Base-by-base conservation (phyloP, 2,113 vertebrate genomes). In the Anas platyrhynchos region DNA sequence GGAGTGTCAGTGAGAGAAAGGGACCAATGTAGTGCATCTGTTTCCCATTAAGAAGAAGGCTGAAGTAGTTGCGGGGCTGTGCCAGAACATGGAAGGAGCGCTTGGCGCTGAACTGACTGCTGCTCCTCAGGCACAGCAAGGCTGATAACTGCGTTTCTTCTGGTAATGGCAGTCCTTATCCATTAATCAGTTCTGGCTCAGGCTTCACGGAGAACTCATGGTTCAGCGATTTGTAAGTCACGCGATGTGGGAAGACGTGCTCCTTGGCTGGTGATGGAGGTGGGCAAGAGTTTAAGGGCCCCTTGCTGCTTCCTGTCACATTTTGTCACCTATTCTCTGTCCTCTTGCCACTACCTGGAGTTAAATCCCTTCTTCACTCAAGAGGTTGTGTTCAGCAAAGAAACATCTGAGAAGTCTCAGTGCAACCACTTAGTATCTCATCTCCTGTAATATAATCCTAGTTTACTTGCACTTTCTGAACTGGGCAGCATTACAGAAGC, bases 401-500 rank as follows among this genome's bases (percentile, higher is more conserved):
- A 67, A 22, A 55, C 21, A 43, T 31, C 26, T 74, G 36, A 81
- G 65, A 38, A 59, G 55, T 9, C 0, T 0, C 31, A n/a, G 6
- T 1, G 2, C 75, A 50, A 66, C 22, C 1, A 1, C 1, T 1
- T 74, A 10, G 50, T 50, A 26, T 36, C 12, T 59, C 36, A 18
- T 8, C 68, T 21, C 11, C 0, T 0, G 9, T 58, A 18, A 63
- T 36, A n/a, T 77, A 11, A 43, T 85, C 12, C 34, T 76, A 32
- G 25, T 62, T 79, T 29, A 52, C 31, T 67, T n/a, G 71, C 16
- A 14, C 65, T 65, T 95, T 43, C 26, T 46, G 77, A 63, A 36
- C 16, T 31, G 9, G 7, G 0, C 36, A 55, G 15, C 2, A 2
- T 54, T 83, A 55, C 25, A 10, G 54, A 41, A 71, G 63, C 17